Conservation (phyloP, 2,797 vertebrate species). For the Pterois miles region DNA sequence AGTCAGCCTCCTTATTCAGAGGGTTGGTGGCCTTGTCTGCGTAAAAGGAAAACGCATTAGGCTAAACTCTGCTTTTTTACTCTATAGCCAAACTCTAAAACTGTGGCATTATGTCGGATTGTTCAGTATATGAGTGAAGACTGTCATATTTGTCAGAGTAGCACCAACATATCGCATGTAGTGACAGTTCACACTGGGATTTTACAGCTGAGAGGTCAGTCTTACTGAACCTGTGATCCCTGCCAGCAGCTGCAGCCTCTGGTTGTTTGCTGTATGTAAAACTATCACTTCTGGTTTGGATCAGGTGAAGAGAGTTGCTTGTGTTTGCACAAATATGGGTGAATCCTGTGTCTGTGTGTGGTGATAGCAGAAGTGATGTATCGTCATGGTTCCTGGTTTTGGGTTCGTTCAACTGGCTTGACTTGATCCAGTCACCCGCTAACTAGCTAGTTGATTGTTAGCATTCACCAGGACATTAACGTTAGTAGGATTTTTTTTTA, state of each 20-base stretch:
- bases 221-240: background rate
- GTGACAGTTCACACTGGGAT: background rate
- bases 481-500: background rate
- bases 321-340: background rate
- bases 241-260: background rate
- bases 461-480: slow-evolving; percentile 12
- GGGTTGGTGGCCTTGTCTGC: slow-evolving; percentile 96
- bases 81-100: background rate
- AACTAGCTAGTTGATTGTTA: slow-evolving; percentile 36
- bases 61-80: background rate
- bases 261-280: background rate
- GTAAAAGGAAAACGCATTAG: slow-evolving; percentile 7
- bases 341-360: background rate
- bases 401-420: background rate
- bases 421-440: slow-evolving; percentile 9
- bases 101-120: background rate
- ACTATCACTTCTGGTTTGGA: background rate
- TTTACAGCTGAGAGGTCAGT: background rate
- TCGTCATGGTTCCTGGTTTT: slow-evolving; percentile 22
- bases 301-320: background rate
- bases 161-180: rapidly evolving
- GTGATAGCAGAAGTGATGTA: background rate
- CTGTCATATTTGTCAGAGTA: background rate
- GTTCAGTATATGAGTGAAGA: background rate
- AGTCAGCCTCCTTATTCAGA: slow-evolving; percentile 92